These are phyloP conservation scores for Idaea biselata DNA, from an alignment of 2,888 invertebrate genomes.

Conservation along the genomic window DNA sequence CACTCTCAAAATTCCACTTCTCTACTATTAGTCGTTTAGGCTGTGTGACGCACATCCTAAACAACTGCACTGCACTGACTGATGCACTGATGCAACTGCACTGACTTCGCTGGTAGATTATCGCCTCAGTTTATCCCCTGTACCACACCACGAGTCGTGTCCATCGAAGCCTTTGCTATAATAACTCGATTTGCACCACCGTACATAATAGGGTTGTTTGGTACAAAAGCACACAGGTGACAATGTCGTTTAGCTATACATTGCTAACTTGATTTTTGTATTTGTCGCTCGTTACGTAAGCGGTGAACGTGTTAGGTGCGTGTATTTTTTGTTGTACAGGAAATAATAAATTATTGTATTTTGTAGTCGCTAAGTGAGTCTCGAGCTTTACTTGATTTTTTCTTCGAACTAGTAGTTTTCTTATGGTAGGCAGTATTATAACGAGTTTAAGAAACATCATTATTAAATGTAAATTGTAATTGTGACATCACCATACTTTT, in stretches of 20 bases:
- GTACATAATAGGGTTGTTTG: constrained; percentile 50
- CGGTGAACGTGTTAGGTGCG: neutral
- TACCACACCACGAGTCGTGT: constrained; percentile 43
- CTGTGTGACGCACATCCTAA: no score
- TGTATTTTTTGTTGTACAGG: neutral
- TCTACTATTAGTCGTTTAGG: no score
- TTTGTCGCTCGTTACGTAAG: constrained; percentile 26
- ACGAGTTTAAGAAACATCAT: no score
- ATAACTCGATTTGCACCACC: constrained; percentile 48
- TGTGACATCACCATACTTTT: no score
- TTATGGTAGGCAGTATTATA: no score
- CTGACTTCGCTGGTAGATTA: neutral
- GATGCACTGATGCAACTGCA: no score
- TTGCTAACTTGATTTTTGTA: constrained; percentile 42
- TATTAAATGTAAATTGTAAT: no score
- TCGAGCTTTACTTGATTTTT: neutral
- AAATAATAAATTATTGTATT: neutral
- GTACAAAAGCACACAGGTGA: constrained; percentile 49
- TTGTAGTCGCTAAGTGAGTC: neutral
- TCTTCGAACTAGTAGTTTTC: neutral
- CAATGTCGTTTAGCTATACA: constrained; percentile 52
- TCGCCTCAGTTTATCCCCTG: constrained; percentile 26
- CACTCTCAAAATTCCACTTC: no score
- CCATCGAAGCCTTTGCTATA: constrained; percentile 51
- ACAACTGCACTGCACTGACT: no score